Percentiles rank a stretch among this genome's conserved stretches.
These are phyloP conservation scores for Meteorus colon DNA, from an alignment of 2,888 invertebrate species.

Conservation along the genomic window DNA sequence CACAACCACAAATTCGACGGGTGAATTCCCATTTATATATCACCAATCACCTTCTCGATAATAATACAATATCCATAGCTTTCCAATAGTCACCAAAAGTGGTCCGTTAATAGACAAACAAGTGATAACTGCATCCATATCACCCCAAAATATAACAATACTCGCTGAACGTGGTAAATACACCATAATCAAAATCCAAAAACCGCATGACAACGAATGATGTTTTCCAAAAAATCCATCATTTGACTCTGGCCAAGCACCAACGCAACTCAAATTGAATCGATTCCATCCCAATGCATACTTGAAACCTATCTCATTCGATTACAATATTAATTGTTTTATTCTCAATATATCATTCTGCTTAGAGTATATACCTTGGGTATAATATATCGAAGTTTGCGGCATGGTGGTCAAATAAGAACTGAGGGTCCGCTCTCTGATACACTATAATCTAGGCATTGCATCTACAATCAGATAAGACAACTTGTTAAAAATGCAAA, in stretches of 20 bases:
- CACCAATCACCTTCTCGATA: conserved; percentile 51
- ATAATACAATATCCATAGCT: conserved; percentile 54
- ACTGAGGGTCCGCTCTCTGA: neutral
- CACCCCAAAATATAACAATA: conserved; percentile 50
- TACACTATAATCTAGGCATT: neutral
- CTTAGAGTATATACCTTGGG: neutral
- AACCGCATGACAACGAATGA: conserved; percentile 42
- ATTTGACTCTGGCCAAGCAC: conserved; percentile 44
- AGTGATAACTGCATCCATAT: conserved; percentile 54
- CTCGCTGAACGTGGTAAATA: conserved; percentile 55
- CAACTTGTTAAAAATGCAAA: neutral
- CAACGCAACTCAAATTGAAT: conserved; percentile 53
- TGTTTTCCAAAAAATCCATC: conserved; percentile 44
- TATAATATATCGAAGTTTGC: neutral
- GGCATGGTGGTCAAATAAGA: neutral
- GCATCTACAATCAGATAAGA: neutral
- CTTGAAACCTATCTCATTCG: conserved; percentile 46
- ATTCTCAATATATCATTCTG: neutral
- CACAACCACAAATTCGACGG: neutral
- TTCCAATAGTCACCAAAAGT: conserved; percentile 51
- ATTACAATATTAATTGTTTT: conserved; percentile 24
- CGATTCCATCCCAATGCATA: conserved; percentile 56
- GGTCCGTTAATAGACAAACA: conserved; percentile 57
- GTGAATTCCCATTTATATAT: neutral
- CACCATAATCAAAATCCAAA: conserved; percentile 43